Base-by-base conservation (phyloP, 2,888 invertebrate genomes). In the Clunio marinus region DNA sequence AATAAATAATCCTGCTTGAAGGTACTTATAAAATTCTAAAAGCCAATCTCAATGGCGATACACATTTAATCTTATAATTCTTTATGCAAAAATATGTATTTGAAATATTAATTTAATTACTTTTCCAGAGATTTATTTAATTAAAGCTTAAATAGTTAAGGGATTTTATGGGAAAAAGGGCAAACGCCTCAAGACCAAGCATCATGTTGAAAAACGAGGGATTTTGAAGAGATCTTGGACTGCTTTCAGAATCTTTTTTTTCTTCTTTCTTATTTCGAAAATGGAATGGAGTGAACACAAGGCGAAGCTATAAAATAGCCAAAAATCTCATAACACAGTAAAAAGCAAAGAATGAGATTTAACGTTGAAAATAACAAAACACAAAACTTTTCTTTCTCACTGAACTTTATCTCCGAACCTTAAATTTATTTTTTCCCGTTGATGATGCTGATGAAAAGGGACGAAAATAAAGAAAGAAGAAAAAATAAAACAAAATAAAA, bases 61-160 rank as follows among this genome's bases (percentile, higher is more conserved):
- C n/a, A n/a, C n/a, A n/a, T n/a, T n/a, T n/a, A n/a, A n/a, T n/a
- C n/a, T n/a, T n/a, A n/a, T n/a, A n/a, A n/a, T n/a, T n/a, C n/a
- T n/a, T n/a, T n/a, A n/a, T 41, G 41, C 41, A 41, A 15, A 41
- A 41, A 41, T 15, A n/a, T 41, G 41, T 15, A 41, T 41, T 41
- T 41, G 2, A 22, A 51, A 22, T 51, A 51, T 51, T 22, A 51
- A 22, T 51, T 51, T 51, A 51, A 51, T 51, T 59, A 17, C 35
- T 35, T 20, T 35, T 35, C 20, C 32, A 10, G 25, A 62, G 62
- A 62, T 62, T 35, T 62, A 62, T 22, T 62, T 62, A 62, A 62
- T 62, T 62, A 62, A 62, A 41, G 62, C 37, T 62, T 62, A 62
- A 62, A 62, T 41, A 24, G 37, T 62, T 62, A 62, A 62, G 37